Evolutionary conservation across 2,113 vertebrate genomes (phyloP), one percentile per base, ranked within the genome.

Genomic region (Campylomormyrus tamandua): DNA sequence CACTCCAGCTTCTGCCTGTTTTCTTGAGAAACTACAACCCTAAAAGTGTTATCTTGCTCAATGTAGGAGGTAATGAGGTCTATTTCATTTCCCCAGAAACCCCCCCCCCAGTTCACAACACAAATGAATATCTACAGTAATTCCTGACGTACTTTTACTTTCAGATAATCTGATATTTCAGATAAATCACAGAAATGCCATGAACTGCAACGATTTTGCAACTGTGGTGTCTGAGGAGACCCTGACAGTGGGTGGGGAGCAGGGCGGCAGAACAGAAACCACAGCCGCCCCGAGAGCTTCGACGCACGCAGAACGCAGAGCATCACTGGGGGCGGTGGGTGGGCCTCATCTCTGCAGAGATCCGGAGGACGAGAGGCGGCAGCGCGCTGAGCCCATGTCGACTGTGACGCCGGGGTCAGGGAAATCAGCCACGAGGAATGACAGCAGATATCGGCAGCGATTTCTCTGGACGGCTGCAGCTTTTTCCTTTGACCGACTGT

Each of bases 401-500:
- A n/a, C 39, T 24, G 17, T 56, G 89, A 83, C 39, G 66, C 21
- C n/a, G 3, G n/a, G 35, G 11, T 58, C 5, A 27, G 42, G 35
- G 24, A 89, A 21, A 58, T 58, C 49, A 45, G 19, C 48, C 48
- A 5, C 19, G 39, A 58, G 31, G 62, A 85, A 83, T 74, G 35
- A 13, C 58, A 35, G 35, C 49, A 80, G 87, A 89, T 89, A 45
- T 89, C n/a, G 19, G 70, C 11, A 58, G 24, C 31, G 13, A 39
- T 84, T 52, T 84, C 89, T 83, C 35, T 15, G 21, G 52, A 15
- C 1, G 9, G 91, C 92, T 85, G 83, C 53, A 91, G 92, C 83
- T 91, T 93, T 83, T 93, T 93, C 94, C 90, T 91, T 91, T 89
- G 27, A 45, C 39, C 24, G 70, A 83, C 77, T 17, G n/a, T 31